Base-by-base conservation (phyloP, 2,888 invertebrate species). In the Hypsopygia costalis region DNA sequence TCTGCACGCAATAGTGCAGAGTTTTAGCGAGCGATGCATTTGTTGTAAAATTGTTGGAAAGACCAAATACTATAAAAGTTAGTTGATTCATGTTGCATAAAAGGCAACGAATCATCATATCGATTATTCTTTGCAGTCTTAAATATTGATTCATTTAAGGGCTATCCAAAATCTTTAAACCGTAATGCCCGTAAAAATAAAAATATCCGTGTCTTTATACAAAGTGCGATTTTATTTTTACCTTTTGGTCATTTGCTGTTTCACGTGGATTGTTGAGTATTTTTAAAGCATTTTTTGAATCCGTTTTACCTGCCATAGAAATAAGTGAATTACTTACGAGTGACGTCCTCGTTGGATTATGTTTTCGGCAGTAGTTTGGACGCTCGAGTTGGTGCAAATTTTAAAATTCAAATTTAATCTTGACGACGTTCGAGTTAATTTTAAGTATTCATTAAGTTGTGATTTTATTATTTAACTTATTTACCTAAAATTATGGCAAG, bases 401-500 rank as follows among this genome's bases (percentile, higher is more conserved):
- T 75, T 52, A 4, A 66, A 73, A 73, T 71, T 79, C 52, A 55
- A 73, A 73, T 71, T 79, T 53, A 55, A 60, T 62, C 52, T 52
- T 46, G 46, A 61, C 62, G 78, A 66, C 77, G 81, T 76, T 75
- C 62, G 68, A 70, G 71, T 83, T 85, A 85, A 83, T 85, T 86
- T 83, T 87, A 86, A 86, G 83, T 83, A 81, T 86, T 85, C 85
- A 74, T 82, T 87, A 86, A 82, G 85, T 85, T 85, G 81, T 85
- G 82, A 83, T 80, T 81, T 83, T 82, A 81, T 85, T 86, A 77
- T 82, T 83, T 82, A 86, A 81, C 81, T 85, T 86, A 86, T 87
- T 83, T 82, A 86, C 72, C 75, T 86, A 76, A 88, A 88, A 87
- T 87, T 88, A 88, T 86, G 85, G 81, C 85, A 85, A 85, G 81